phyloP scores from a whole-genome alignment of 2,888 invertebrate species.

The Balanococcus diminutus region DNA sequence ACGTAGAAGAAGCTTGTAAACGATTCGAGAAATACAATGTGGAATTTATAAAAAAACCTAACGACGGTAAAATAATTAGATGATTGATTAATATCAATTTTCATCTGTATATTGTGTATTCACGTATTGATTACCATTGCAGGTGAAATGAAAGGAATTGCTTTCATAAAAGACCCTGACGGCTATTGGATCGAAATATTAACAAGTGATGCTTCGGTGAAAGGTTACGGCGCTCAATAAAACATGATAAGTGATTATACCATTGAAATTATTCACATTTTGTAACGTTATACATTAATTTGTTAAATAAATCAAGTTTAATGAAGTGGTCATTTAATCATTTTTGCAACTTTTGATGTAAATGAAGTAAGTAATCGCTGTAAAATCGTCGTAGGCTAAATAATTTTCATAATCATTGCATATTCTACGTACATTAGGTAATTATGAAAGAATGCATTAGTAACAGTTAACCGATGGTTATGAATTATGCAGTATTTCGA shows the following conservation, averaged over 20 bases:
- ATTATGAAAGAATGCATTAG: not conserved
- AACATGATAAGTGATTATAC: not conserved
- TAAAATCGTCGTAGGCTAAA: not conserved
- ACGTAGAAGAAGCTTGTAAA: slow-evolving; percentile 86
- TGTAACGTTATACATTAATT: not conserved
- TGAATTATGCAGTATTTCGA: not conserved
- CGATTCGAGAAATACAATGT: slow-evolving; percentile 85
- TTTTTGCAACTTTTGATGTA: not conserved
- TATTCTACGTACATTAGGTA: not conserved
- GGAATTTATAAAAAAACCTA: slow-evolving; percentile 86
- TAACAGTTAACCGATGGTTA: not conserved
- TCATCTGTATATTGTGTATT: not conserved
- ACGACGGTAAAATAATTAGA: slow-evolving; percentile 67
- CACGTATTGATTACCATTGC: slow-evolving; percentile 57
- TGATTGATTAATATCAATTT: not conserved
- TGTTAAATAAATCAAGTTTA: slow-evolving; percentile 8
- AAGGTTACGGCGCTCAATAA: slow-evolving; percentile 1
- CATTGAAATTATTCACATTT: not conserved
- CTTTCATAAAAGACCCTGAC: slow-evolving; percentile 94
- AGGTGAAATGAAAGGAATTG: slow-evolving; percentile 92
- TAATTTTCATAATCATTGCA: not conserved
- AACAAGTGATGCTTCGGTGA: slow-evolving; percentile 59
- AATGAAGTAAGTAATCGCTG: not conserved
- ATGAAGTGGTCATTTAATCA: not conserved
- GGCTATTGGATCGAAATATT: slow-evolving; percentile 97